Percentiles rank a stretch among this genome's conserved stretches.
Conservation (phyloP, 2,797 vertebrate genomes). For the Dallia pectoralis region DNA sequence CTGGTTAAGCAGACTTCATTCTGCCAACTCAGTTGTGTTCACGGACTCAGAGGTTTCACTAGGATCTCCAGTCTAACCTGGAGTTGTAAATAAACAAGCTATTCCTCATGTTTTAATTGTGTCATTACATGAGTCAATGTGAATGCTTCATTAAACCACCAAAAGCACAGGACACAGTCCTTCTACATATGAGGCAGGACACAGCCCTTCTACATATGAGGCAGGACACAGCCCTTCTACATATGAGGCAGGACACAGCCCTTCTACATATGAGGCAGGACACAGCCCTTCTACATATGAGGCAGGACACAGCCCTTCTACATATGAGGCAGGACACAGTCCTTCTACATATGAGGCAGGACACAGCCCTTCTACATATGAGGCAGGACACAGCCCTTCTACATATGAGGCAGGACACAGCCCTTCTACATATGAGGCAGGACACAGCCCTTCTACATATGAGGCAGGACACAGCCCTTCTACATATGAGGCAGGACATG, state of each 20-base stretch:
- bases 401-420: no score
- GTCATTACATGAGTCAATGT: constrained; percentile 20
- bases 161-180: neutral
- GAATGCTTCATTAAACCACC: neutral
- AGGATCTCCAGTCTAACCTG: constrained; percentile 29
- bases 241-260: neutral
- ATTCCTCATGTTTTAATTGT: constrained; percentile 27
- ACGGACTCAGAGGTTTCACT: neutral
- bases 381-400: no score
- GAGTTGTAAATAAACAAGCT: constrained; percentile 43
- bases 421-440: neutral
- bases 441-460: neutral
- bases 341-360: no score
- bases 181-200: neutral
- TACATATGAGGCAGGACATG: neutral
- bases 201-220: no score
- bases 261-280: neutral
- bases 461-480: no score
- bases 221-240: neutral
- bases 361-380: no score
- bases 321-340: no score
- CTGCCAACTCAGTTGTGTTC: neutral
- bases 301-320: no score
- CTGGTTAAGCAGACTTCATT: neutral
- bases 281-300: no score